Percentiles rank a stretch among this genome's conserved stretches.
These are phyloP conservation scores for Zoanthus gigantus DNA, from an alignment of 92 coral and sea anemone genomes.

Conservation along the genomic window DNA sequence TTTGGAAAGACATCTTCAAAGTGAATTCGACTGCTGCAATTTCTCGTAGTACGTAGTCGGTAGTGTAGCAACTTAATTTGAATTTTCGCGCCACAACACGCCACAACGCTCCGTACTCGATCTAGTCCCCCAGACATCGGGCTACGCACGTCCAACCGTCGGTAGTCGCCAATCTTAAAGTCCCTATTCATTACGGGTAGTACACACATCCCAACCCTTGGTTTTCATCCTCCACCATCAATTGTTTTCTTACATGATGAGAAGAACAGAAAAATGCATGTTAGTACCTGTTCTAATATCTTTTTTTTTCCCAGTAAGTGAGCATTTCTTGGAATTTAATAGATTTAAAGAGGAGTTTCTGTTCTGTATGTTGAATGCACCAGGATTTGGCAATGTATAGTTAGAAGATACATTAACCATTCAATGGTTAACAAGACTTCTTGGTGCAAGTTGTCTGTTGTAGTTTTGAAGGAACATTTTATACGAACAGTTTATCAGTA, in stretches of 20 bases:
- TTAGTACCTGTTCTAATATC: constrained; percentile 41
- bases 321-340: constrained; percentile 39
- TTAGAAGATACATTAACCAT: constrained; percentile 27
- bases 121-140: too few relatives aligned
- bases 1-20: too few relatives aligned
- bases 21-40: too few relatives aligned
- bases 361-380: constrained; percentile 44
- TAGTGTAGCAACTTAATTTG: too few relatives aligned
- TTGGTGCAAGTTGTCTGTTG: constrained; percentile 32
- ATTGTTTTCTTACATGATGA: constrained; percentile 35
- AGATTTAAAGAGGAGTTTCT: constrained; percentile 43
- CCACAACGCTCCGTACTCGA: too few relatives aligned
- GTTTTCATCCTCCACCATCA: constrained; percentile 54
- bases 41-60: too few relatives aligned
- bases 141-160: too few relatives aligned
- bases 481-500: constrained; percentile 20
- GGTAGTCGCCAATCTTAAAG: too few relatives aligned
- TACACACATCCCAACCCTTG: constrained; percentile 55
- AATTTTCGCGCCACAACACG: too few relatives aligned
- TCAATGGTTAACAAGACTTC: constrained; percentile 30
- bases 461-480: constrained; percentile 14
- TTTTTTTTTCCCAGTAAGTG: constrained; percentile 35
- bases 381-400: constrained; percentile 40
- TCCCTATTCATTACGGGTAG: constrained; percentile 39
- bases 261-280: constrained; percentile 40